Percentiles rank a stretch among this genome's conserved stretches.
Conservation (phyloP, 92 coral and sea anemone species). For the Actinostola sp. region DNA sequence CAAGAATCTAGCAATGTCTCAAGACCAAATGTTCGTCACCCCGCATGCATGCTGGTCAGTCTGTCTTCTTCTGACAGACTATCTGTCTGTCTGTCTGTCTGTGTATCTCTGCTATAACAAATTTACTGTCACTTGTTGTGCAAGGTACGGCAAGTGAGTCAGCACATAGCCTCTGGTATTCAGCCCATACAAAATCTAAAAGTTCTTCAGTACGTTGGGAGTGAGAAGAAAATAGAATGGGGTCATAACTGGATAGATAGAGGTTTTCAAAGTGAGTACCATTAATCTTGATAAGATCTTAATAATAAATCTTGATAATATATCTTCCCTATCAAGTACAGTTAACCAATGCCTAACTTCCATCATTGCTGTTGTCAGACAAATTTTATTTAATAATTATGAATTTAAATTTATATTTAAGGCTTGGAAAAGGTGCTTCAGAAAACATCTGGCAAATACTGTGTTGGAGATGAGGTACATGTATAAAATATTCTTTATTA, state of each 20-base stretch:
- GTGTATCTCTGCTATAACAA: not conserved
- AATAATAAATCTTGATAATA: not conserved
- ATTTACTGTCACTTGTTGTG: constrained; percentile 2
- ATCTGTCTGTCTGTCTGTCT: too few relatives aligned
- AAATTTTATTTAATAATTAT: not conserved
- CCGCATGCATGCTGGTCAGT: too few relatives aligned
- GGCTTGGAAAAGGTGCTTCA: constrained; percentile 80
- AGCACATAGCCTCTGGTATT: constrained; percentile 66
- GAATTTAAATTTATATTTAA: too few relatives aligned
- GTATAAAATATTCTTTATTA: not conserved
- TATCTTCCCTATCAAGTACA: not conserved
- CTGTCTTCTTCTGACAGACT: too few relatives aligned
- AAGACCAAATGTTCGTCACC: too few relatives aligned
- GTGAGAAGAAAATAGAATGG: constrained; percentile 91
- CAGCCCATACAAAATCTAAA: constrained; percentile 88
- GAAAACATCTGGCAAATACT: constrained; percentile 85
- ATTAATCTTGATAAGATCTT: not conserved
- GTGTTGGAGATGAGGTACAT: constrained; percentile 95
- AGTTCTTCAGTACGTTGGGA: constrained; percentile 84
- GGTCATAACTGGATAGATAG: constrained; percentile 89
- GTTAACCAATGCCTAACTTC: too few relatives aligned
- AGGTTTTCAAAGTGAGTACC: constrained; percentile 85
- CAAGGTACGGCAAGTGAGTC: constrained; percentile 73
- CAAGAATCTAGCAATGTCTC: too few relatives aligned
- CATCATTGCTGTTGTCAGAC: too few relatives aligned